phyloP scores from a whole-genome alignment of 2,888 invertebrate species.

The Rotaria socialis region DNA sequence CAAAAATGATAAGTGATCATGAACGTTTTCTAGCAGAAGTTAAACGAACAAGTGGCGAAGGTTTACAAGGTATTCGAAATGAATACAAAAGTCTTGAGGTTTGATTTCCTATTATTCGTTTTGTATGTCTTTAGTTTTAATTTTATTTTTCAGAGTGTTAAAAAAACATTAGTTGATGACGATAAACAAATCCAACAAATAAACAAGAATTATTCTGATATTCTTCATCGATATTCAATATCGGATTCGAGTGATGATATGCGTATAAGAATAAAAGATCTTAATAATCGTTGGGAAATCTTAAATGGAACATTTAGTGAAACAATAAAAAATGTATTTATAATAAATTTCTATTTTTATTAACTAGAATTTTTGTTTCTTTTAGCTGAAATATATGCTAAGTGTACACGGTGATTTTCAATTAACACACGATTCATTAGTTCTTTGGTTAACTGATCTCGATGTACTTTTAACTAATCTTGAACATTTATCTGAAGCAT shows the following conservation, averaged over 20 bases:
- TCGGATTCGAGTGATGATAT: not conserved
- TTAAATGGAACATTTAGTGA: not conserved
- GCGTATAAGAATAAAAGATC: not conserved
- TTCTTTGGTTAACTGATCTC: constrained; percentile 1
- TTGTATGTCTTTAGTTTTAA: not conserved
- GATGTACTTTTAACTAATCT: constrained; percentile 7
- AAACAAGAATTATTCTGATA: not conserved
- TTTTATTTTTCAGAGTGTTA: not conserved
- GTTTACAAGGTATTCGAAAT: constrained; percentile 10
- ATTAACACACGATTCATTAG: constrained; percentile 22
- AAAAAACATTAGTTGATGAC: not conserved
- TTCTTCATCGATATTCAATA: not conserved
- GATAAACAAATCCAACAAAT: constrained; percentile 17
- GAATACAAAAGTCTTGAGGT: constrained; percentile 25
- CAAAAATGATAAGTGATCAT: constrained; percentile 30
- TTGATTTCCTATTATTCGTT: not conserved
- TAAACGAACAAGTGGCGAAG: not conserved
- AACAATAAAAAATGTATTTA: not conserved
- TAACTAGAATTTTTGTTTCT: not conserved
- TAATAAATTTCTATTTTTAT: too few species aligned
- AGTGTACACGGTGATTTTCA: constrained; percentile 32
- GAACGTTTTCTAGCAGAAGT: not conserved
- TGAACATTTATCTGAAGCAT: constrained; percentile 31
- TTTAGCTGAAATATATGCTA: constrained; percentile 16
- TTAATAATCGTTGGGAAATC: not conserved